phyloP scores from a whole-genome alignment of 1,140 invertebrate genomes.

The fruit fly (Drosophila melanogaster) region Release_6_plus_ISO1_MT NT_033777.3:21555501-21556000 shows the following conservation, averaged over 20 bases:
- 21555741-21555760: constrained; percentile 80
- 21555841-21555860: constrained; percentile 48
- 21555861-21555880: constrained; percentile 30
- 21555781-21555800: constrained; percentile 84
- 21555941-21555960: constrained; percentile 83
- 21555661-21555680: constrained; percentile 83
- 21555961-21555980: constrained; percentile 44
- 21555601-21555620: background rate
- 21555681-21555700: constrained; percentile 84
- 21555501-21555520: too few species aligned
- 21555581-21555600: background rate
- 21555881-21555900: constrained; percentile 32
- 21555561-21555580: background rate
- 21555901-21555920: constrained; percentile 49
- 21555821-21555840: constrained; percentile 52
- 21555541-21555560: too few species aligned
- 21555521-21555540: too few species aligned
- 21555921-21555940: constrained; percentile 77
- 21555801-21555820: constrained; percentile 78
- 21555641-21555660: constrained; percentile 78
- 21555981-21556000: constrained; percentile 40
- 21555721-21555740: constrained; percentile 76
- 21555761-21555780: constrained; percentile 80
- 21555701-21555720: constrained; percentile 83
- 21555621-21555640: constrained; percentile 78